Conservation (phyloP, 2,888 invertebrate genomes). For the Mythimna ferrago region DNA sequence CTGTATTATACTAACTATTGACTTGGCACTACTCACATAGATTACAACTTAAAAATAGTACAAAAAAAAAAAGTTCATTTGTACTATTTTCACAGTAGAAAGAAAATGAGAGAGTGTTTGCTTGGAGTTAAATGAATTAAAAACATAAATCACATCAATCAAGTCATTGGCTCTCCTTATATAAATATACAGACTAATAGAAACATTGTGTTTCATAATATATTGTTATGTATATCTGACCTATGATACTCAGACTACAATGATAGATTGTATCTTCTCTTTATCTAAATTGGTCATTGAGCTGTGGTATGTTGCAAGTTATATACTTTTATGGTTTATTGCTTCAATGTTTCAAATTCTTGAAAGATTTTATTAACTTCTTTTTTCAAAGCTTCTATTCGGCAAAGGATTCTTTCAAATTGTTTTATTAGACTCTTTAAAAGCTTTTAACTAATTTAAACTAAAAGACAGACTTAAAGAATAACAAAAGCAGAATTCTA, state of each 20-base stretch:
- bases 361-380: too few species aligned
- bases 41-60: too few species aligned
- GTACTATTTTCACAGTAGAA: too few species aligned
- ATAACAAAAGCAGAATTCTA: neutral
- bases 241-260: neutral
- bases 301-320: neutral
- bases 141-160: neutral
- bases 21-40: too few species aligned
- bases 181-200: neutral
- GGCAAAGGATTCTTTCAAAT: too few species aligned
- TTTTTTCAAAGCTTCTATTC: too few species aligned
- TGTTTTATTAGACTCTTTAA: too few species aligned
- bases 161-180: neutral
- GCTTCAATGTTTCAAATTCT: neutral
- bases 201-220: neutral
- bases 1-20: too few species aligned
- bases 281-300: slow-evolving; percentile 5
- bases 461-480: neutral
- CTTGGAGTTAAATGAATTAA: too few species aligned
- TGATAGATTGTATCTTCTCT: neutral
- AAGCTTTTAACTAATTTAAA: neutral
- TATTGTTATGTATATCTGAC: neutral
- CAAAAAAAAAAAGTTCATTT: too few species aligned
- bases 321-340: neutral
- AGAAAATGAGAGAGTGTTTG: too few species aligned